A percentile compares a stretch with the other conserved stretches of the same genome.
These are phyloP conservation scores for Littorina saxatilis DNA, from an alignment of 1,140 invertebrate genomes.

Conservation along the genomic window DNA sequence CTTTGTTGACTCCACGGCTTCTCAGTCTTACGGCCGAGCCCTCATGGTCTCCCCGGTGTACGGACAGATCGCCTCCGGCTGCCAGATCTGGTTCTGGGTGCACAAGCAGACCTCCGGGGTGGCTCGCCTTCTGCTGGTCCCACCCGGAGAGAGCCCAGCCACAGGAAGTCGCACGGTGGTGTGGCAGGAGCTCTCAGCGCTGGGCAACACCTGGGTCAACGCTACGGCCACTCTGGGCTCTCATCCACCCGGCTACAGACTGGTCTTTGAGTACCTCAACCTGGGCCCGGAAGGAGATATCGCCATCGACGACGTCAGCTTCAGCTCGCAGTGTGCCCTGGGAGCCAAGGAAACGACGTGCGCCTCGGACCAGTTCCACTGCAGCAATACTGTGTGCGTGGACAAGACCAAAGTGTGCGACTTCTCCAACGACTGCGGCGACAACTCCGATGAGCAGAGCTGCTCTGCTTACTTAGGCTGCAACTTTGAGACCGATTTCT, in stretches of 20 bases:
- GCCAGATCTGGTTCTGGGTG: slow-evolving; percentile 55
- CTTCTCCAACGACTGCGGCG: slow-evolving; percentile 73
- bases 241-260: slow-evolving; percentile 48
- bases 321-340: slow-evolving; percentile 74
- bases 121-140: slow-evolving; percentile 41
- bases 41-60: slow-evolving; percentile 47
- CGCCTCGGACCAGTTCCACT: slow-evolving; percentile 65
- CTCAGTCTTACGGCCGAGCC: slow-evolving; percentile 57
- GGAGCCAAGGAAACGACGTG: slow-evolving; percentile 40
- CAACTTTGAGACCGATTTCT: slow-evolving; percentile 68
- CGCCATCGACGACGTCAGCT: slow-evolving; percentile 85
- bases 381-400: slow-evolving; percentile 62
- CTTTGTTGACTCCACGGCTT: slow-evolving; percentile 61
- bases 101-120: slow-evolving; percentile 50
- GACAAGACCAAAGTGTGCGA: slow-evolving; percentile 63
- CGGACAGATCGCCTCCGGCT: slow-evolving; percentile 40
- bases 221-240: slow-evolving; percentile 55
- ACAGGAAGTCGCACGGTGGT: slow-evolving; percentile 60
- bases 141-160: slow-evolving; percentile 53
- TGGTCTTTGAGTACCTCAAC: slow-evolving; percentile 61
- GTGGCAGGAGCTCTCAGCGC: slow-evolving; percentile 46
- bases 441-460: slow-evolving; percentile 72
- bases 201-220: slow-evolving; percentile 56
- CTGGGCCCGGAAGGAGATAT: slow-evolving; percentile 83
- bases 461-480: slow-evolving; percentile 69